Evolutionary conservation across 2,888 invertebrate genomes (phyloP).

Genomic region (Cryptus armator): DNA sequence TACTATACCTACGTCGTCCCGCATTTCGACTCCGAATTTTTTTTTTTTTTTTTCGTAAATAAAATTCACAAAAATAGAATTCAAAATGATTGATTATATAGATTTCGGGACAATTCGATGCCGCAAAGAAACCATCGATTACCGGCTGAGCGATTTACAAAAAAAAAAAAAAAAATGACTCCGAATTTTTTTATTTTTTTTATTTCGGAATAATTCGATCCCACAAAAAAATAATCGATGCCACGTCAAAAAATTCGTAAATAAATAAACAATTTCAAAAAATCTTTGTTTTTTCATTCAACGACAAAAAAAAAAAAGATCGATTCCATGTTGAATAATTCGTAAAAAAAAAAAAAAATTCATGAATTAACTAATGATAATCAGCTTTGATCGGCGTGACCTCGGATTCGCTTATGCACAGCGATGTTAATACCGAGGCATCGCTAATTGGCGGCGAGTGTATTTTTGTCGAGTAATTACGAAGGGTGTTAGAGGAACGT

Average conservation of each 20-base stretch:
- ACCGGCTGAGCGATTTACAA: no score
- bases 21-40: neutral
- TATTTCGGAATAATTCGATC: no score
- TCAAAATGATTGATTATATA: neutral
- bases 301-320: neutral
- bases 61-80: neutral
- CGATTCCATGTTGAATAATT: neutral
- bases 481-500: constrained; percentile 57
- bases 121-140: no score
- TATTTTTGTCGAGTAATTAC: constrained; percentile 64
- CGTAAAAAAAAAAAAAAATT: neutral
- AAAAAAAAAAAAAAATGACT: no score
- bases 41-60: neutral
- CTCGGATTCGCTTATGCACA: constrained; percentile 34
- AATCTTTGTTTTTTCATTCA: no score
- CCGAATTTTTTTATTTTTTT: no score
- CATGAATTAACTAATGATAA: constrained; percentile 11
- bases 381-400: constrained; percentile 20
- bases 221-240: no score
- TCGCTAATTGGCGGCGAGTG: constrained; percentile 63
- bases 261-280: no score
- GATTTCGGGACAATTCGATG: neutral
- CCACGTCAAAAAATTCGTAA: no score
- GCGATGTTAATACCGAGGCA: constrained; percentile 37
- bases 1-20: neutral